A percentile compares a stretch with the other conserved stretches of the same genome.
These are phyloP conservation scores for Chaetorhynchus papuensis DNA, from an alignment of 2,113 vertebrate genomes.

Conservation along the genomic window DNA sequence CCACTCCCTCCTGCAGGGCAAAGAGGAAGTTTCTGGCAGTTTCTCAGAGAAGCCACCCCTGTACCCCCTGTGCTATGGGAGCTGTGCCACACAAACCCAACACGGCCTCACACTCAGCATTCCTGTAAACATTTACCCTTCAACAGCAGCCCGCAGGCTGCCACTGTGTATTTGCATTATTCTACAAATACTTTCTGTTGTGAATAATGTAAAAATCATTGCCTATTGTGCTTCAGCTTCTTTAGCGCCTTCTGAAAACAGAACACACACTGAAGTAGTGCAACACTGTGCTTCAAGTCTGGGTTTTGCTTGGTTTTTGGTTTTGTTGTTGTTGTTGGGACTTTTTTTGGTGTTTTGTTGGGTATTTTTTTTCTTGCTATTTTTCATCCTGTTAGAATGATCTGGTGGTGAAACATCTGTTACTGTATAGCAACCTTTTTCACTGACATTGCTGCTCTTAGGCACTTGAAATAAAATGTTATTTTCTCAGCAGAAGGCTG, in stretches of 20 bases:
- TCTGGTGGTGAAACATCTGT: neutral
- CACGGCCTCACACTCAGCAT: neutral
- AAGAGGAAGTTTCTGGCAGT: neutral
- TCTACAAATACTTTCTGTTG: neutral
- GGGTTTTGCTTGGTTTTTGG: neutral
- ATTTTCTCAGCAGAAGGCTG: neutral
- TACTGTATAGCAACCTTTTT: neutral
- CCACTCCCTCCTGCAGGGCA: neutral
- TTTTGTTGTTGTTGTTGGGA: neutral
- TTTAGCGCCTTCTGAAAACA: neutral
- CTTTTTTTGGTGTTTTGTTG: neutral
- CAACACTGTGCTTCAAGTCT: neutral
- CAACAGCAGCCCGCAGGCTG: neutral
- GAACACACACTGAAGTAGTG: neutral
- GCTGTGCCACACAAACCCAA: neutral
- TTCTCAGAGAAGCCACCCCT: neutral
- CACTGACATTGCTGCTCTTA: neutral
- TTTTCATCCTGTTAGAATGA: neutral
- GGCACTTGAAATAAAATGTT: neutral
- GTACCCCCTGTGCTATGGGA: neutral
- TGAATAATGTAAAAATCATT: conserved; percentile 38
- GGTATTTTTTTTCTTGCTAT: fast-evolving
- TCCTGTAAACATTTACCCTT: neutral
- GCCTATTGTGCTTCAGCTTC: conserved; percentile 10
- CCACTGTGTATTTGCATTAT: neutral